These are phyloP conservation scores for Heliconius nattereri DNA, from an alignment of 1,140 invertebrate species.

Conservation along the genomic window DNA sequence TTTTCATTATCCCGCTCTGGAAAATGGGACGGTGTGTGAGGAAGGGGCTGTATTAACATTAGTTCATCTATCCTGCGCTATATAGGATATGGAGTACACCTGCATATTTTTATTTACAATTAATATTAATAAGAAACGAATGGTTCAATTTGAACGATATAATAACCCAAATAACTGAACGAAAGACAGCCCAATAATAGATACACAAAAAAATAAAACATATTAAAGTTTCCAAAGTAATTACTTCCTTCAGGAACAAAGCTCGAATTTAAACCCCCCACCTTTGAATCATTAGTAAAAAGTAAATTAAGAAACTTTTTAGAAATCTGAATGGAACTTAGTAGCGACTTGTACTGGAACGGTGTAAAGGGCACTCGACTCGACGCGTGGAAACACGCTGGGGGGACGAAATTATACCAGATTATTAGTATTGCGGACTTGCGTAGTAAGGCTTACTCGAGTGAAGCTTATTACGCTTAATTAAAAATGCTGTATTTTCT, in stretches of 20 bases:
- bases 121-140: too few species aligned
- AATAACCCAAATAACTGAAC: background rate
- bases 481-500: background rate
- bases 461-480: background rate
- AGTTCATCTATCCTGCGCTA: too few species aligned
- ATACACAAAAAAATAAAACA: background rate
- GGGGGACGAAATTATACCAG: slow-evolving; percentile 19
- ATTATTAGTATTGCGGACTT: slow-evolving; percentile 23
- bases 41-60: too few species aligned
- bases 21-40: too few species aligned
- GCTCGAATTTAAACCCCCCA: background rate
- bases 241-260: background rate
- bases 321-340: slow-evolving; percentile 8
- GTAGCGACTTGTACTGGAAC: slow-evolving; percentile 8
- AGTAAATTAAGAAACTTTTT: slow-evolving; percentile 13
- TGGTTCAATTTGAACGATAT: too few species aligned
- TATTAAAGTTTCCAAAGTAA: background rate
- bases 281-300: slow-evolving; percentile 11
- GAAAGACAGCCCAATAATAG: background rate
- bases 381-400: slow-evolving; percentile 17
- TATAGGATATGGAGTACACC: too few species aligned
- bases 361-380: background rate
- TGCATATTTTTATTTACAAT: too few species aligned
- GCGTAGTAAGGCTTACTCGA: slow-evolving; percentile 1
- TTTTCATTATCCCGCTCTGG: too few species aligned